These are phyloP conservation scores for Antennarius maculatus DNA, from an alignment of 2,797 vertebrate species.

Conservation along the genomic window DNA sequence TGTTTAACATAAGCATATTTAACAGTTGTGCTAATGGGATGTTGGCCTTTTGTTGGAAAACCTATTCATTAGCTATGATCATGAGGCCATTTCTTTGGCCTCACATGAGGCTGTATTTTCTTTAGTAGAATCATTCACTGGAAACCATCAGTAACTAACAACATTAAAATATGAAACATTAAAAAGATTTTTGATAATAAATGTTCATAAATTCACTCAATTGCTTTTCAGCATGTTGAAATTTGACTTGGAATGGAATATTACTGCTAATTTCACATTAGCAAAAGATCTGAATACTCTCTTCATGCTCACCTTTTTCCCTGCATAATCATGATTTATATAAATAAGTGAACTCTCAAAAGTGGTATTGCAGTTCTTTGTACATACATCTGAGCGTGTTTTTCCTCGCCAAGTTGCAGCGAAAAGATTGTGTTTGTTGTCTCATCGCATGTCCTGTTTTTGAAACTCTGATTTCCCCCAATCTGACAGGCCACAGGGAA, in stretches of 20 bases:
- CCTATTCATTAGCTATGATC: slow-evolving; percentile 4
- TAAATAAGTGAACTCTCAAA: background rate
- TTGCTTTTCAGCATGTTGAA: too few relatives aligned
- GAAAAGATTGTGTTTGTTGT: slow-evolving; percentile 41
- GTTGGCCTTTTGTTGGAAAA: slow-evolving; percentile 20
- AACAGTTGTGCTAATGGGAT: slow-evolving; percentile 28
- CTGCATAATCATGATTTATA: background rate
- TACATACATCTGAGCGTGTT: slow-evolving; percentile 5
- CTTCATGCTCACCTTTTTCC: background rate
- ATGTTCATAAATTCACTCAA: too few relatives aligned
- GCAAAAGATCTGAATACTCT: background rate
- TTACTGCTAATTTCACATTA: too few relatives aligned
- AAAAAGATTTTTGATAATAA: too few relatives aligned
- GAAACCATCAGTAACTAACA: background rate
- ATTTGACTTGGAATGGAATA: too few relatives aligned
- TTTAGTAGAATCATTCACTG: background rate
- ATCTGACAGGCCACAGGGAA: slow-evolving; percentile 39
- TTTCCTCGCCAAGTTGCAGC: slow-evolving; percentile 32
- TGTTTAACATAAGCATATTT: slow-evolving; percentile 27
- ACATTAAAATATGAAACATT: background rate
- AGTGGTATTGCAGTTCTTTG: slow-evolving; percentile 17
- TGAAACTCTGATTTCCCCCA: slow-evolving; percentile 48
- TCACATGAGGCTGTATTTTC: background rate
- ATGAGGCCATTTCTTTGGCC: background rate
- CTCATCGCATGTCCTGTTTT: slow-evolving; percentile 40